phyloP scores from a whole-genome alignment of 2,888 invertebrate genomes.

The Perizoma flavofasciatum region DNA sequence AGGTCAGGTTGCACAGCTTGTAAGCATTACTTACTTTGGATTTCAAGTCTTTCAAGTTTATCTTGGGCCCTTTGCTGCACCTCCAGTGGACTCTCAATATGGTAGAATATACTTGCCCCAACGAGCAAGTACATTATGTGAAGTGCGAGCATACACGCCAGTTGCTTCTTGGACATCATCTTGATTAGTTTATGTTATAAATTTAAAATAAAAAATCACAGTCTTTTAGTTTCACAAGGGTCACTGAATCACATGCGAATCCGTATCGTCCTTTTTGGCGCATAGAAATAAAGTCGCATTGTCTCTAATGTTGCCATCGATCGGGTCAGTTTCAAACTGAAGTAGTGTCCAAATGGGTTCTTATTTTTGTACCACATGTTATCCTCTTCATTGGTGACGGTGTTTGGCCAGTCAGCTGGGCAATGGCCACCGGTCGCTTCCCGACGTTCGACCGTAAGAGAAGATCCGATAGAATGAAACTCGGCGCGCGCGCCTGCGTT shows the following conservation, averaged over 20 bases:
- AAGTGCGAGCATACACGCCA: conserved; percentile 89
- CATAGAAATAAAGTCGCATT: conserved; percentile 46
- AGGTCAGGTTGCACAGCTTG: conserved; percentile 33
- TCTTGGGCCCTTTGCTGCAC: conserved; percentile 83
- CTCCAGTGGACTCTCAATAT: conserved; percentile 91
- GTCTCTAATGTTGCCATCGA: conserved; percentile 51
- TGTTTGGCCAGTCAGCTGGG: conserved; percentile 23
- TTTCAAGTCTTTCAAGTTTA: conserved; percentile 85
- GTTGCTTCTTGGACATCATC: conserved; percentile 92
- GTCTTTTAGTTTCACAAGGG: conserved; percentile 41
- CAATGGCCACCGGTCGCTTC: conserved; percentile 52
- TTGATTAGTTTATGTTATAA: conserved; percentile 63
- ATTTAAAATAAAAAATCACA: conserved; percentile 41
- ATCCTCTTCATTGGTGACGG: conserved; percentile 48
- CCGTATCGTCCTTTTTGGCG: conserved; percentile 59
- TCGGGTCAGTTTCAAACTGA: conserved; percentile 48
- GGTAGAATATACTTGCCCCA: conserved; percentile 94
- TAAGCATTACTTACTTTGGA: conserved; percentile 85
- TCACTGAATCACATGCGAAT: conserved; percentile 59
- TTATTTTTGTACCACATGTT: conserved; percentile 58
- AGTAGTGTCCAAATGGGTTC: conserved; percentile 41
- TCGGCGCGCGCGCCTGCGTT: conserved; percentile 68
- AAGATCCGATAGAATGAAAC: conserved; percentile 71
- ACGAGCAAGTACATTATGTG: conserved; percentile 90
- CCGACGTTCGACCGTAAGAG: conserved; percentile 70